Conservation (phyloP, 2,113 vertebrate species). For the Rattus rattus region DNA sequence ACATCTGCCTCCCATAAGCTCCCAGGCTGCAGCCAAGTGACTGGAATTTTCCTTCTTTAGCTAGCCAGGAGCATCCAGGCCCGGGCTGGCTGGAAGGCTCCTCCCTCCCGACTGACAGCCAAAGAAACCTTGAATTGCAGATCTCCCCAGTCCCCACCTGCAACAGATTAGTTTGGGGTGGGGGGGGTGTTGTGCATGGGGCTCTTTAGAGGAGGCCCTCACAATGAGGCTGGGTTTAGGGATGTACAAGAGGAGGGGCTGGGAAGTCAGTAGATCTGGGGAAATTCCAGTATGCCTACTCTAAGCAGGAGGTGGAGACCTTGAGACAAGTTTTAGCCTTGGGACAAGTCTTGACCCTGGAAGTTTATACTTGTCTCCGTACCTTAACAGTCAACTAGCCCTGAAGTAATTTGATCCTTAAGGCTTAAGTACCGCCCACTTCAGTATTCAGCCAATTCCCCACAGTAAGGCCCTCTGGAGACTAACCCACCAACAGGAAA, state of each 20-base stretch:
- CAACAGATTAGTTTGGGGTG: background rate
- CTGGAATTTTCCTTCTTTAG: background rate
- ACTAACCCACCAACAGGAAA: conserved; percentile 5
- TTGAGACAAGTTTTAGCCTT: background rate
- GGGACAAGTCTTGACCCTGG: background rate
- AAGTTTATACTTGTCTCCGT: no score
- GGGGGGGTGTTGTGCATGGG: background rate
- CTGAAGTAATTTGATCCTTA: conserved; percentile 6
- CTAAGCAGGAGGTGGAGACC: background rate
- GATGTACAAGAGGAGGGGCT: background rate
- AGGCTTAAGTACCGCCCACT: background rate
- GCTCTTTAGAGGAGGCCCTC: background rate
- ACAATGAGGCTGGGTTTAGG: no score
- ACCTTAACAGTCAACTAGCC: background rate
- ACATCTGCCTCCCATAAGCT: background rate
- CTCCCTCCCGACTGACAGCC: background rate
- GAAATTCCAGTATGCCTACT: background rate
- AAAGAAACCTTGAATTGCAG: background rate
- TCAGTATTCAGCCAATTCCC: background rate
- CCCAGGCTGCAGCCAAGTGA: background rate
- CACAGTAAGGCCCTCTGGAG: background rate
- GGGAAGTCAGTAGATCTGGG: background rate
- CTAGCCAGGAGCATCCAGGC: background rate
- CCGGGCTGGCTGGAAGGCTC: background rate
- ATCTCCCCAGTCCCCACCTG: background rate